Base-by-base conservation (phyloP, 1,140 invertebrate genomes). In the roundworm (Caenorhabditis elegans) region DNA sequence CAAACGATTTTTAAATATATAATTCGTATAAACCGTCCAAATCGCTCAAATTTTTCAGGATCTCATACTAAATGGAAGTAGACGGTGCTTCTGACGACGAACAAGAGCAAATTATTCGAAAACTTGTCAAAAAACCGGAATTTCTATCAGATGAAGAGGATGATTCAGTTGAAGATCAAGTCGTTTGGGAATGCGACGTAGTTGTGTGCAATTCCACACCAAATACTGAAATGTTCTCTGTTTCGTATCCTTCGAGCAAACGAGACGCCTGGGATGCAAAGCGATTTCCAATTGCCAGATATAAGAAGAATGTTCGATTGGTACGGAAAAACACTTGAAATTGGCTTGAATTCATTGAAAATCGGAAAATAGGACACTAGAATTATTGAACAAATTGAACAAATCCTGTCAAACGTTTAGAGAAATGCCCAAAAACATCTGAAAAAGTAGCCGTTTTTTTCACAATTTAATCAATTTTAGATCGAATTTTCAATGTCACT, bases 281-380 rank as follows among this genome's bases (percentile, higher is more conserved):
- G n/a, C 15, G 19, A 17, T 34, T 60, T 70, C 78, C 78, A 4
- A 28, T 36, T 6, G 53, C 48, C 13, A 48, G 78, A 46, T 79
- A 46, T 22, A 79, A 79, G n/a, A 79, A 79, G 26, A 79, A 79
- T 36, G 78, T 79, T 48, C 43, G 78, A 79, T 26, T 79, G 36
- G 78, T 79, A 28, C n/a, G 78, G 11, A 47, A 8, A 24, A 0
- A n/a, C 10, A 36, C 2, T 3, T 6, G 13, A 26, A 60, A 60
- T 15, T 17, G 2, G n/a, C n/a, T n/a, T n/a, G n/a, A n/a, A n/a
- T n/a, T n/a, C n/a, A n/a, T n/a, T n/a, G n/a, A n/a, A n/a, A n/a
- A n/a, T n/a, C n/a, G n/a, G n/a, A n/a, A n/a, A n/a, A n/a, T n/a
- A n/a, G n/a, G n/a, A n/a, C n/a, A n/a, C n/a, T n/a, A n/a, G n/a